Conservation (phyloP, 2,888 invertebrate genomes). For the Polymixis lichenea region DNA sequence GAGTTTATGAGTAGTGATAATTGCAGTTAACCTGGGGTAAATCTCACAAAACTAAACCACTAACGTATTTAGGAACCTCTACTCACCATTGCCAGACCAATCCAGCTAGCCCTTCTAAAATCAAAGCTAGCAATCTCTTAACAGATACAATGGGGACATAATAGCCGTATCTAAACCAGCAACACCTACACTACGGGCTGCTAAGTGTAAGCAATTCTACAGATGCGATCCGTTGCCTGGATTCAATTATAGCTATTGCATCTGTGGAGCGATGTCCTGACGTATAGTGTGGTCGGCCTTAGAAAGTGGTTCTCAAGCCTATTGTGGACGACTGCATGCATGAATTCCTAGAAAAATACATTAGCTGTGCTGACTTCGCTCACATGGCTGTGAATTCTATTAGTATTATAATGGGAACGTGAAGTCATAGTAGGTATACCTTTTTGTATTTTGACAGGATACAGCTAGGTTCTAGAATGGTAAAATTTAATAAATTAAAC, state of each 20-base stretch:
- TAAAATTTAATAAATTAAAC: too few species aligned
- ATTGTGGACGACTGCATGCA: conserved; percentile 15
- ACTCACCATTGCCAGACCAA: background rate
- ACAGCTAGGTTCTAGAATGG: background rate
- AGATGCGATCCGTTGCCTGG: conserved; percentile 59
- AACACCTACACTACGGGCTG: conserved; percentile 11
- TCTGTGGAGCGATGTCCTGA: conserved; percentile 25
- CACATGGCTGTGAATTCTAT: background rate
- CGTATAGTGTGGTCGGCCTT: conserved; percentile 25
- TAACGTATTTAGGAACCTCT: background rate
- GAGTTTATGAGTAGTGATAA: too few species aligned
- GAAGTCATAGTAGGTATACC: background rate
- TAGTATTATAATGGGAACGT: background rate
- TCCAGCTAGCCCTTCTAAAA: conserved; percentile 5
- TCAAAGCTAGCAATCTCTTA: conserved; percentile 23
- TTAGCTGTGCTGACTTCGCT: background rate
- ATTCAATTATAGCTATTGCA: conserved; percentile 67
- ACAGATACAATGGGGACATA: conserved; percentile 38
- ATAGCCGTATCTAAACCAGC: conserved; percentile 38
- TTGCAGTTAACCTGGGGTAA: too few species aligned
- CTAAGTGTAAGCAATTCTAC: conserved; percentile 63
- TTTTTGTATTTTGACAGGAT: background rate
- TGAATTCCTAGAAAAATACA: conserved; percentile 10
- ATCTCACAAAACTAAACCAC: background rate
- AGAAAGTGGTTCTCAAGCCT: conserved; percentile 14